Evolutionary conservation across 2,113 vertebrate species (phyloP).

Genomic region (Panurus biarmicus): DNA sequence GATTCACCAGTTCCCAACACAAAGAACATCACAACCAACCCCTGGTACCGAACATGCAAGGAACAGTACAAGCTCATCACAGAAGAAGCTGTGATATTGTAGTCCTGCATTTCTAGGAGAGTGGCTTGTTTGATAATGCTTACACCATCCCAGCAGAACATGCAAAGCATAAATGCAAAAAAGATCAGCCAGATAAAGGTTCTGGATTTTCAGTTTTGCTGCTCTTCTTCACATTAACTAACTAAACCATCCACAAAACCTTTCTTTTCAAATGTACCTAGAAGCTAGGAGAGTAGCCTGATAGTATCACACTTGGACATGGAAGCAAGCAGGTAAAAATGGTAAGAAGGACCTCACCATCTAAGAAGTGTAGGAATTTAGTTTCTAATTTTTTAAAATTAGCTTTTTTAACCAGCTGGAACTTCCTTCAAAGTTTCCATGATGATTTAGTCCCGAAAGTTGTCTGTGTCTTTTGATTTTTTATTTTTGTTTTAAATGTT

Average conservation of each 20-base stretch:
- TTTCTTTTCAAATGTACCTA: background rate
- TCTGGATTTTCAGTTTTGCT: background rate
- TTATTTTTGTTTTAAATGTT: background rate
- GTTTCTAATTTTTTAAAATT: background rate
- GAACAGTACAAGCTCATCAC: background rate
- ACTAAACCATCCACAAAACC: background rate
- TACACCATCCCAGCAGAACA: background rate
- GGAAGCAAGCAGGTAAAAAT: background rate
- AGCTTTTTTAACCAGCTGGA: background rate
- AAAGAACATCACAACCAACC: background rate
- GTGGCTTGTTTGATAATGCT: background rate
- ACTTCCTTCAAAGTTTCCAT: background rate
- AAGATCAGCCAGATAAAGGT: background rate
- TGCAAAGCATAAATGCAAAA: background rate
- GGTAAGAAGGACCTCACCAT: background rate
- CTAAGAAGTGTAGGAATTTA: background rate
- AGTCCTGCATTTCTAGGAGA: background rate
- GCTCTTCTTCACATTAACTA: background rate
- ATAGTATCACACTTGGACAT: background rate
- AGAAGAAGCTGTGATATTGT: background rate
- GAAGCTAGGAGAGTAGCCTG: background rate
- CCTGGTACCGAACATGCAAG: background rate
- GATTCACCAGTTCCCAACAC: slow-evolving; percentile 62
- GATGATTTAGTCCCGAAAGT: background rate
- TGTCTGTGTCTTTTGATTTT: background rate